A percentile compares a stretch with the other conserved stretches of the same genome.
phyloP scores from a whole-genome alignment of 2,797 vertebrate species.

The Loriculus beryllinus region DNA sequence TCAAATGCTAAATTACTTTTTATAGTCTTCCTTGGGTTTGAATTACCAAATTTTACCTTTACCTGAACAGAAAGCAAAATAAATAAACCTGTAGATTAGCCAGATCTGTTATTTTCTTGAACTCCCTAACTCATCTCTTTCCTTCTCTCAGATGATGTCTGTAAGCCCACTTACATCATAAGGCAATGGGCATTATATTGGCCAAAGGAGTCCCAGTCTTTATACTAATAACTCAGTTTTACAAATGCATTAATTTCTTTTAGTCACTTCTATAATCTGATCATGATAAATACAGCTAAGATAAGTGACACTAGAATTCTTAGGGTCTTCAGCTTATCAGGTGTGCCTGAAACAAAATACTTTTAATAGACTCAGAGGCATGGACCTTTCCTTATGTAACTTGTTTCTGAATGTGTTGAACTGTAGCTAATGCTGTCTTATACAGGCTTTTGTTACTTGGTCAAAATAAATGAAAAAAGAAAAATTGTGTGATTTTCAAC shows the following conservation, averaged over 20 bases:
- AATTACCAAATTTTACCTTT: neutral
- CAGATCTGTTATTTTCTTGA: neutral
- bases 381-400: neutral
- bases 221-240: neutral
- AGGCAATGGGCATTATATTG: neutral
- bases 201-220: neutral
- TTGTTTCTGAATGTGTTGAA: slow-evolving; percentile 4
- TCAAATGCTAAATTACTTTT: neutral
- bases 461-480: slow-evolving; percentile 35
- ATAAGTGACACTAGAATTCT: neutral
- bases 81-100: neutral
- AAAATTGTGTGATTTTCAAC: neutral
- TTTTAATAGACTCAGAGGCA: neutral
- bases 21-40: neutral
- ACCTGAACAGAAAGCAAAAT: neutral
- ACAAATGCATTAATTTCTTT: neutral
- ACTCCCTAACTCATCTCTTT: neutral
- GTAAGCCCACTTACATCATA: neutral
- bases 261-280: neutral
- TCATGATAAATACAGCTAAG: neutral
- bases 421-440: neutral
- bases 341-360: neutral
- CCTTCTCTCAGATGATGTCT: neutral
- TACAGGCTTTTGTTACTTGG: neutral
- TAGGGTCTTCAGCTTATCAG: neutral